Evolutionary conservation across 2,888 invertebrate genomes (phyloP), one percentile per base, ranked within the genome.

Genomic region (Philereme vetulata): DNA sequence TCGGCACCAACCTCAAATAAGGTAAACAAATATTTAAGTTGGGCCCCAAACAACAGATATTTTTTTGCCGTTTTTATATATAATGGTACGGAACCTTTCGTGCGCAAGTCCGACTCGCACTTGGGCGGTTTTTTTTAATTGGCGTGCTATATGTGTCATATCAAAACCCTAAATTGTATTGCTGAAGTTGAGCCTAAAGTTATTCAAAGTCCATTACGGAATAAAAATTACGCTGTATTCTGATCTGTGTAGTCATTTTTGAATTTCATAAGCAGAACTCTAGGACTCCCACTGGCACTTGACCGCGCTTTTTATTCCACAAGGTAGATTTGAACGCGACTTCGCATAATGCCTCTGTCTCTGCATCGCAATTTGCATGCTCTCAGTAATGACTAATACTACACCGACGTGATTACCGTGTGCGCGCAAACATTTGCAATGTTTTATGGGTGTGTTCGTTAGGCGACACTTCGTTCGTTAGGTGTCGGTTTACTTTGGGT

Each of bases 331-430:
- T 43, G 71, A 47, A 64, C 78, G 78, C 71, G 78, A 57, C 65
- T 66, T 63, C 60, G 79, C 78, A 78, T 78, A 78, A 78, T 78
- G 68, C 56, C 64, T 52, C 38, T 58, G 62, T 56, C 64, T 56
- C 55, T 68, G 70, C 70, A 66, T 68, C 64, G 61, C 66, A 69
- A 72, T 76, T 76, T 75, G 72, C 75, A 67, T 68, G 55, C 47
- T 59, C 67, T 68, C 63, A 60, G 67, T 72, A 74, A 72, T 71
- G 67, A 72, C 67, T 69, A 66, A 66, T 70, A 64, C 67, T 66
- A 68, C 58, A 57, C 57, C 35, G 56, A 21, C 55, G 52, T 44
- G 70, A 72, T 72, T 66, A 74, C 64, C 53, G 65, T 48, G 51
- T 51, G 56, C 55, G 48, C 46, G 59, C 65, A 35, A 67, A 56